Evolutionary conservation across 2,797 vertebrate species (phyloP).

Genomic region (Tiaroga cobitis): DNA sequence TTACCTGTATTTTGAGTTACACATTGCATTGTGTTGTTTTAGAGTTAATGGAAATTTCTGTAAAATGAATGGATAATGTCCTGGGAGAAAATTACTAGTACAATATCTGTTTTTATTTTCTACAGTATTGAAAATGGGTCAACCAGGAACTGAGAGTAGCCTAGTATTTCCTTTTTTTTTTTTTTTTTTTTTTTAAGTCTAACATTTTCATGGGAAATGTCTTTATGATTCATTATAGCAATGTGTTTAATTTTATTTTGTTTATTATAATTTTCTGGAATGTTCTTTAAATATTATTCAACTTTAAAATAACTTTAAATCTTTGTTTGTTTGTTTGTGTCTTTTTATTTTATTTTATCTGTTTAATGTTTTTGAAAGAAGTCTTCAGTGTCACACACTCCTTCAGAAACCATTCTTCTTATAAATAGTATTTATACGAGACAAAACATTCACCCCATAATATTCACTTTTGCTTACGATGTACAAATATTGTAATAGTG

Average conservation of each 20-base stretch:
- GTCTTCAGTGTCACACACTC: neutral
- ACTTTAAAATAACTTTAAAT: no score
- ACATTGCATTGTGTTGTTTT: neutral
- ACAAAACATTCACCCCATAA: neutral
- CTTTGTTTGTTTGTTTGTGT: no score
- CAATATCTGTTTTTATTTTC: neutral
- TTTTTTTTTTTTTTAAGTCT: neutral
- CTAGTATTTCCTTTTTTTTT: neutral
- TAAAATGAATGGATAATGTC: neutral
- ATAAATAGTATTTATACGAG: neutral
- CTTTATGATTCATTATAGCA: neutral
- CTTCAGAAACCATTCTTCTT: neutral
- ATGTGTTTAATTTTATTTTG: neutral
- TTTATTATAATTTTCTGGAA: neutral
- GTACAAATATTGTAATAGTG: slow-evolving; percentile 13
- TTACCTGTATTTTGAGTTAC: neutral
- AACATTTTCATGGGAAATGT: neutral
- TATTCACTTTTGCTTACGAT: slow-evolving; percentile 5
- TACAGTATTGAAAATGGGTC: neutral
- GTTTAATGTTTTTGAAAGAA: neutral
- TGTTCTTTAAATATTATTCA: no score
- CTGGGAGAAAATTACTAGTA: neutral
- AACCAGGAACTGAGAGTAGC: neutral
- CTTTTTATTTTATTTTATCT: no score
- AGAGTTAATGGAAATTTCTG: neutral